Percentiles rank a stretch among this genome's conserved stretches.
phyloP scores from a whole-genome alignment of 1,140 invertebrate genomes.

The Drosophila tristis region DNA sequence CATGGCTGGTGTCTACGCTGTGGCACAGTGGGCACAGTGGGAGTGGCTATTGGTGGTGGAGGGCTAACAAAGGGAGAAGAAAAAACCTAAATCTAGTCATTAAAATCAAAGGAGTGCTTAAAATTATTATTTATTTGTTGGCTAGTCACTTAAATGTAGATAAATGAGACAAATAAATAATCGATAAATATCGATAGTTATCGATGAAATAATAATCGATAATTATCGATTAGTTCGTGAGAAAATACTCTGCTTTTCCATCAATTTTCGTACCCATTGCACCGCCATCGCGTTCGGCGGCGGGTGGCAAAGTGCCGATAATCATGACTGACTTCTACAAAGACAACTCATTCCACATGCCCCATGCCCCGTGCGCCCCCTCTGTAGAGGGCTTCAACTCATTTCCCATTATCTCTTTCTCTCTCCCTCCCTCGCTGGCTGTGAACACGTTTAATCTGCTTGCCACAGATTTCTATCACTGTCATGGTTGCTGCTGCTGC shows the following conservation, averaged over 20 bases:
- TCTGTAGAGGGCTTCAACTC: too few relatives aligned
- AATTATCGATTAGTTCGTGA: neutral
- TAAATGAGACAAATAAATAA: neutral
- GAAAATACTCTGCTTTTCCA: neutral
- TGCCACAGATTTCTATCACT: constrained; percentile 81
- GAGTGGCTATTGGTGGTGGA: constrained; percentile 12
- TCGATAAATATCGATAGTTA: neutral
- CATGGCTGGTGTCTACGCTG: constrained; percentile 3
- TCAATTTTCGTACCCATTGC: constrained; percentile 19
- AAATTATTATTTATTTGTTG: too few relatives aligned
- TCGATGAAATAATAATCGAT: constrained; percentile 4
- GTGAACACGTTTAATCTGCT: constrained; percentile 78
- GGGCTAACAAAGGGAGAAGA: neutral
- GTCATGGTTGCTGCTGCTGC: constrained; percentile 62
- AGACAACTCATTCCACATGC: constrained; percentile 13
- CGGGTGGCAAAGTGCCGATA: constrained; percentile 71
- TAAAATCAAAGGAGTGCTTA: neutral
- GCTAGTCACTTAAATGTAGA: too few relatives aligned
- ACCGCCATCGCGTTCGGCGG: neutral
- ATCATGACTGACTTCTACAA: constrained; percentile 78
- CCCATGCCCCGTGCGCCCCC: too few relatives aligned
- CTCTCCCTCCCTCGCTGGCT: constrained; percentile 19
- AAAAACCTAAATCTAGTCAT: neutral
- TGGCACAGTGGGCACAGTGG: constrained; percentile 16
- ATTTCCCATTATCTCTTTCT: neutral